Evolutionary conservation across 2,888 invertebrate species (phyloP).

Genomic region (Helicoverpa assulta): DNA sequence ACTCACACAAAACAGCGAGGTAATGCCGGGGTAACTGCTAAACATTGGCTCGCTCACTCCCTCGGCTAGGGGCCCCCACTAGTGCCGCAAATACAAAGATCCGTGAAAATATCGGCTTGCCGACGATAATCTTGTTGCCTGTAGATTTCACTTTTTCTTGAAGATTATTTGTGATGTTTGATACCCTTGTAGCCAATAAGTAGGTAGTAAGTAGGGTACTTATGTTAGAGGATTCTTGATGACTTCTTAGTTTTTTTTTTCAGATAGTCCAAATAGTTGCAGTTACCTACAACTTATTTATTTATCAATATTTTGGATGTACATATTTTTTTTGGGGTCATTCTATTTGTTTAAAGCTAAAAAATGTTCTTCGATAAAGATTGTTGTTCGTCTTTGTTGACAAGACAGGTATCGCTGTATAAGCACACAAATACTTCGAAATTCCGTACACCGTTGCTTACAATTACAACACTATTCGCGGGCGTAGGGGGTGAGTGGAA

Average conservation of each 20-base stretch:
- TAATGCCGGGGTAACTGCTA: slow-evolving; percentile 56
- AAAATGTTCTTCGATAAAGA: not conserved
- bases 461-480: slow-evolving; percentile 56
- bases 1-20: slow-evolving; percentile 47
- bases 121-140: not conserved
- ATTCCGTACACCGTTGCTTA: slow-evolving; percentile 10
- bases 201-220: no score
- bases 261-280: no score
- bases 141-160: not conserved
- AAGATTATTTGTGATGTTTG: not conserved
- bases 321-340: no score
- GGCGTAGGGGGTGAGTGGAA: slow-evolving; percentile 69
- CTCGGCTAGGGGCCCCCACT: slow-evolving; percentile 43
- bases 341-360: no score
- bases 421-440: slow-evolving; percentile 33
- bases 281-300: no score
- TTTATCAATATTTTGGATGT: not conserved
- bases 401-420: not conserved
- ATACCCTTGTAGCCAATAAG: not conserved
- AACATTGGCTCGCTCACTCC: slow-evolving; percentile 54
- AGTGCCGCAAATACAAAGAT: slow-evolving; percentile 51
- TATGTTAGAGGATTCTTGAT: no score
- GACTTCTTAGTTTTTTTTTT: no score
- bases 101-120: slow-evolving; percentile 1
- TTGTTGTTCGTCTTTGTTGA: no score